phyloP scores from a whole-genome alignment of 1,140 invertebrate species.

The Andrena cerasifolii region DNA sequence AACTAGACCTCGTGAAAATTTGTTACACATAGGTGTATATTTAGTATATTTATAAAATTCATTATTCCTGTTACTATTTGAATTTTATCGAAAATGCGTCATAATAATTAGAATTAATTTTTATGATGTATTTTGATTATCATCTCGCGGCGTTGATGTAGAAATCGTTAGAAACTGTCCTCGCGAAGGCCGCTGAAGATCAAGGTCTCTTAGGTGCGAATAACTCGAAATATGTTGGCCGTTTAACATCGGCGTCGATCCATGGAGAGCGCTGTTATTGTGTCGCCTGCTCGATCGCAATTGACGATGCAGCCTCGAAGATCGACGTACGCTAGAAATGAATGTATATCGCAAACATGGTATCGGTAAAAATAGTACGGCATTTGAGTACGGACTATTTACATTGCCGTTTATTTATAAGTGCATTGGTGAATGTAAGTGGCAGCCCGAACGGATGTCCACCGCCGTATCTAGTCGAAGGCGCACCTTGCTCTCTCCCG shows the following conservation, averaged over 20 bases:
- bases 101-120: no score
- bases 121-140: no score
- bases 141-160: not conserved
- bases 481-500: constrained; percentile 15
- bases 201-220: not conserved
- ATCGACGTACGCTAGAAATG: constrained; percentile 43
- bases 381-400: constrained; percentile 79
- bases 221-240: not conserved
- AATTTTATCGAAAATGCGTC: not conserved
- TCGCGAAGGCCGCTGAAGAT: constrained; percentile 8
- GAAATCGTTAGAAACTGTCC: not conserved
- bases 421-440: constrained; percentile 70
- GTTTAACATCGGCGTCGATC: not conserved
- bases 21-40: no score
- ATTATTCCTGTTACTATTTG: no score
- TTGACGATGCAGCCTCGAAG: not conserved
- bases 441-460: constrained; percentile 34
- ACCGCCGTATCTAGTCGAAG: constrained; percentile 31
- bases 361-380: constrained; percentile 79
- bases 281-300: not conserved
- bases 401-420: constrained; percentile 82
- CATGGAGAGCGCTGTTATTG: not conserved
- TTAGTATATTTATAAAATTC: no score
- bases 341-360: constrained; percentile 60
- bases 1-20: no score